Percentiles rank a stretch among this genome's conserved stretches.
Evolutionary conservation across 2,888 invertebrate species (phyloP).

Genomic region (Tromatobia lineatoria): DNA sequence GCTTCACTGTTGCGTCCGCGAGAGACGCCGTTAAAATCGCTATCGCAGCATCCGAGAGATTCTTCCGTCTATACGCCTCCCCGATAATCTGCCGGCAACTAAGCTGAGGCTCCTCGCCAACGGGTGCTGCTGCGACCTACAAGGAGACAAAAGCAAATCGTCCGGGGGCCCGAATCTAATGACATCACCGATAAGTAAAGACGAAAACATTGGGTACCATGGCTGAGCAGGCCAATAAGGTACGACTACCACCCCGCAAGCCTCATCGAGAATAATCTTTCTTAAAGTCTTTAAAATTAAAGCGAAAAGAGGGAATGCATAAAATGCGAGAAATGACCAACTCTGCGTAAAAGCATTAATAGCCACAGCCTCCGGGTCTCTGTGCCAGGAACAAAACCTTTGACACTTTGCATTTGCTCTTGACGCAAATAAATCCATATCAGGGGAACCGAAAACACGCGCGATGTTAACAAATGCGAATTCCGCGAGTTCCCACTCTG

Average conservation of each 20-base stretch:
- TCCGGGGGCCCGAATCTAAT: conserved; percentile 13
- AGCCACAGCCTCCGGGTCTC: neutral
- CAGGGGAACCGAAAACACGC: conserved; percentile 39
- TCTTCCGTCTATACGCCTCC: conserved; percentile 11
- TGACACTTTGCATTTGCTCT: conserved; percentile 44
- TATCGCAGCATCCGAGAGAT: conserved; percentile 8
- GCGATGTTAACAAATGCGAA: conserved; percentile 47
- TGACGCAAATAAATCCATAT: conserved; percentile 65
- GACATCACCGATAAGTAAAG: neutral
- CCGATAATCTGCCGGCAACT: conserved; percentile 25
- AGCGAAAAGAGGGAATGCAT: conserved; percentile 15
- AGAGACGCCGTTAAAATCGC: conserved; percentile 17
- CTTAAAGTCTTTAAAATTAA: neutral
- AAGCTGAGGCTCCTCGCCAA: neutral
- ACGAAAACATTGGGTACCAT: conserved; percentile 4
- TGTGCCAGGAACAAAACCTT: conserved; percentile 7
- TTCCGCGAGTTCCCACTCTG: conserved; percentile 66
- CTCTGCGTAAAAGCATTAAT: neutral
- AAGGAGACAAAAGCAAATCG: conserved; percentile 26
- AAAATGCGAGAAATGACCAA: neutral
- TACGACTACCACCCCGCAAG: neutral
- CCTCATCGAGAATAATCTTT: neutral
- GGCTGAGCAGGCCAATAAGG: conserved; percentile 23
- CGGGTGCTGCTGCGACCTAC: conserved; percentile 14
- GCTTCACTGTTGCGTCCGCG: conserved; percentile 31